Base-by-base conservation (phyloP, 2,113 vertebrate genomes). In the Corythaeola cristata region DNA sequence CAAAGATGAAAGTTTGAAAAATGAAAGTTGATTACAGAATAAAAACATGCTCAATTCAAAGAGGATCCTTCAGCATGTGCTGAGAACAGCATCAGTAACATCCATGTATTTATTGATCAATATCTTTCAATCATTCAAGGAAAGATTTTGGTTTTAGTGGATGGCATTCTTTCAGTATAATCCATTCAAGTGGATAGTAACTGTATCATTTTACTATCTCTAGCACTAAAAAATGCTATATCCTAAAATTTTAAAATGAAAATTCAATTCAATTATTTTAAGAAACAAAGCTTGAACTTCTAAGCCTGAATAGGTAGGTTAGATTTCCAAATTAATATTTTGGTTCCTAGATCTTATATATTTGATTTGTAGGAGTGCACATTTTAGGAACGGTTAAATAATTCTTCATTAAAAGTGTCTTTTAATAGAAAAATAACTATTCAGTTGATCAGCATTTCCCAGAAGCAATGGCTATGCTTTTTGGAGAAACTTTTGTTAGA, bases 251-350 rank as follows among this genome's bases (percentile, higher is more conserved):
- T 89, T 35, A 32, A 79, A 73, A 47, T 63, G 7, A 80, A 82
- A 88, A 72, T 26, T 20, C 19, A 27, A 8, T 63, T 28, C 8
- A 66, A 52, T 74, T 85, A n/a, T 72, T 80, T 69, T 47, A 35
- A 76, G 69, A 73, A 80, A 39, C 9, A 81, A 75, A 89, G 15
- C 27, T 53, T 41, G 73, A 22, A 76, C 87, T 85, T 72, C n/a
- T 56, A 49, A 90, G 22, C 58, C 45, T 55, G 53, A 52, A 44
- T 64, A 89, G 16, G 53, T 49, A 79, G 41, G 22, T 76, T 55
- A 35, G 12, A 21, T 62, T 95, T 89, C 59, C 66, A 96, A 87
- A 92, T 96, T 67, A 66, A 16, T 82, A 20, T 73, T 93, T 82
- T 58, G 20, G 5, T 78, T 91, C 50, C 26, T 89, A 39, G 16